These are phyloP conservation scores for Cephalophus harveyi DNA, from an alignment of 2,113 vertebrate species.

Conservation along the genomic window DNA sequence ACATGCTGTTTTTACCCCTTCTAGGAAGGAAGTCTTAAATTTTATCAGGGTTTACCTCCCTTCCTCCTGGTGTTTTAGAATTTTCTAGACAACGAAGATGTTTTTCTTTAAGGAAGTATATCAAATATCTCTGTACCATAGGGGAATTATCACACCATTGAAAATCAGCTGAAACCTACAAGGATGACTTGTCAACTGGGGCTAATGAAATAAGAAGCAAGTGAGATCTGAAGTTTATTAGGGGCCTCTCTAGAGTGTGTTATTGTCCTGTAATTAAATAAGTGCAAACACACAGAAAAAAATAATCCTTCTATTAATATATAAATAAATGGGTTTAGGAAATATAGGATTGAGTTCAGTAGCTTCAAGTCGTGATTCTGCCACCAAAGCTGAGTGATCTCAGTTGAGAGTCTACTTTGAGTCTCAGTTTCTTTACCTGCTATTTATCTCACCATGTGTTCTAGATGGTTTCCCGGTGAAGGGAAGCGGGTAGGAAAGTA, in stretches of 20 bases:
- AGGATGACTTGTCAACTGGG: neutral
- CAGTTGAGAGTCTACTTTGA: neutral
- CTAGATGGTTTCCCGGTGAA: neutral
- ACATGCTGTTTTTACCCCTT: neutral
- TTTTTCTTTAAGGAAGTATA: neutral
- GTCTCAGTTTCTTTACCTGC: neutral
- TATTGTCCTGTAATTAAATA: neutral
- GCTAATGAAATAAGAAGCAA: neutral
- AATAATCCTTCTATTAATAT: neutral
- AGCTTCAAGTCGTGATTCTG: neutral
- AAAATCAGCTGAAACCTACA: neutral
- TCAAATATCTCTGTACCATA: neutral
- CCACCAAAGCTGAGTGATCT: neutral
- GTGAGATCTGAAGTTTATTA: neutral
- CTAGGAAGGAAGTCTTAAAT: neutral
- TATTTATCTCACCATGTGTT: neutral
- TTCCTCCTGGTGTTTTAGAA: neutral
- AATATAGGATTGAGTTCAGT: neutral
- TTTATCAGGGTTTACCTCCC: neutral
- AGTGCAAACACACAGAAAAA: accelerated
- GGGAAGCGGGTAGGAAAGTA: neutral
- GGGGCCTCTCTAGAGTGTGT: accelerated
- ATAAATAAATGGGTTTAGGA: neutral
- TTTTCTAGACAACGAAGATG: neutral
- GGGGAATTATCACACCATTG: neutral